Base-by-base conservation (phyloP, 2,888 invertebrate species). In the Selenia dentaria region DNA sequence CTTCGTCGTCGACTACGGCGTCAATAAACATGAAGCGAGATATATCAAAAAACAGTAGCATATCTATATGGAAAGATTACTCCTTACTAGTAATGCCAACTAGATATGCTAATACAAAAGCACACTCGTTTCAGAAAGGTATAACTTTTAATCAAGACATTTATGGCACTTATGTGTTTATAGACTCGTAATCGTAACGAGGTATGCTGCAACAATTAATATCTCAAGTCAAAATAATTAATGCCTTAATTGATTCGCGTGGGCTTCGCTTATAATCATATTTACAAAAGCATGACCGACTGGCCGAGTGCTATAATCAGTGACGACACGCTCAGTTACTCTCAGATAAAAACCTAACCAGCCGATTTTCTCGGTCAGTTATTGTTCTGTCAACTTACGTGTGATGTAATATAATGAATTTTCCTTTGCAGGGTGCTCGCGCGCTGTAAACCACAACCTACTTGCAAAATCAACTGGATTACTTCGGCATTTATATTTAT, bases 371-470 rank as follows among this genome's bases (percentile, higher is more conserved):
- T 26, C 12, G 36, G 36, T 26, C 13, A 20, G 14, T 37, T 37
- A 38, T 14, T 12, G 28, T 18, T 16, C n/a, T 27, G 26, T 36
- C 26, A 25, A 20, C 28, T 18, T 12, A 6, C 14, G 5, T 6
- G 1, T 22, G 5, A 13, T 27, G 9, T 36, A 32, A 26, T 6
- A 13, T 16, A 5, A 6, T 31, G 27, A 47, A 14, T 6, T 34
- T 57, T 73, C 61, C 60, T 79, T 64, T 61, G 29, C 86, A 86
- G 86, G 82, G 77, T 74, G 72, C 80, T 67, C 84, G 87, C 74
- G 70, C 78, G 62, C 67, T 82, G 63, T 82, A 75, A 79, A 11
- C 40, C 40, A 6, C 45, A 8, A 25, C 12, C 20, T 24, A 26
- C 42, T 14, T 20, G 35, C 53, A 56, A 39, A 18, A 27, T 11